Evolutionary conservation across 1,140 invertebrate species (phyloP), one percentile per base, ranked within the genome.

Genomic region (Samia ricini): DNA sequence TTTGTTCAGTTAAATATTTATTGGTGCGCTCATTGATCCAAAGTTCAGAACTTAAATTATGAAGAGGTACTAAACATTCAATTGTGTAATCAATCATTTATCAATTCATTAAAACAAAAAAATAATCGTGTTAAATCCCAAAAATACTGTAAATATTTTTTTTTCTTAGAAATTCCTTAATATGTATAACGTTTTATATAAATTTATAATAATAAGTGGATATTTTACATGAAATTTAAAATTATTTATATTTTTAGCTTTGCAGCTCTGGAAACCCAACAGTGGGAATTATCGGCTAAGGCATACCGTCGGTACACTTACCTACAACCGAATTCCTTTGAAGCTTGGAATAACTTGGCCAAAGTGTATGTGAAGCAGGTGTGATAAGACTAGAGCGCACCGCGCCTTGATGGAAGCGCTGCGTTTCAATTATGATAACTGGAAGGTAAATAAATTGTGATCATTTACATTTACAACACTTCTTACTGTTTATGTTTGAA

Each of bases 261-360:
- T 91, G 95, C 96, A 58, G 95, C 96, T 23, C 91, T 99, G 52
- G 90, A 94, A 72, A 89, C 93, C 15, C 94, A 97, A 81, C 92
- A 97, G 54, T 99, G 95, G 95, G 94, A 96, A 74, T 71, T 94
- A 2, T 96, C 97, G 42, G 96, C 95, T 0, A 94, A 92, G 21
- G 96, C 96, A 0, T 99, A 99, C 83, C 92, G 96, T 73, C 91
- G 94, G 63, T 98, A 98, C 81, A 96, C 97, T 26, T 93, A 93
- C 61, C 89, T 99, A 21, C 97, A 99, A 74, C 94, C 95, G 48
- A 95, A 96, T 91, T 95, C 95, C 66, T 99, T 97, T 85, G 97
- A 99, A 90, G 97, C 97, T 0, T 99, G 98, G 98, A 99, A 99
- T 88, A 99, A 99, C 90, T 91, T 99, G 56, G 96, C 97, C 10